Evolutionary conservation across 2,797 vertebrate species (phyloP), one percentile per base, ranked within the genome.

Genomic region (Acanthopagrus latus): DNA sequence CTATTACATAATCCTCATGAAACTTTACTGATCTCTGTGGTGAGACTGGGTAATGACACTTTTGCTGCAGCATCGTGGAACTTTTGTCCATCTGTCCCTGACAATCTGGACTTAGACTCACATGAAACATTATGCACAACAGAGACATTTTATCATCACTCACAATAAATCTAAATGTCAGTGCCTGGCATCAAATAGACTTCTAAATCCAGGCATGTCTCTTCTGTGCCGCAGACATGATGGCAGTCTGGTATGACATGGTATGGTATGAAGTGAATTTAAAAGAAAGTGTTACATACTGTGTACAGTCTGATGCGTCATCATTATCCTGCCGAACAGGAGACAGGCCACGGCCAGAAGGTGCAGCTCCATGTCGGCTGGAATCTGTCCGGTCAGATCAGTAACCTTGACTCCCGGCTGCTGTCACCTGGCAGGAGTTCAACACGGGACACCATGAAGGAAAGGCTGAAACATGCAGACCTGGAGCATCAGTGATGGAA

Each of bases 311-410:
- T 93, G 88, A 11, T 92, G 91, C 33, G 92, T 91, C 25, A 86
- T 78, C 72, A 47, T 51, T 41, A 91, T 73, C 76, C 83, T 92
- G 85, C 88, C 90, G 27, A 93, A 72, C 47, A 94, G 77, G 68
- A 94, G 78, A 50, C 89, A 92, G 76, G 81, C 80, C 33, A 84
- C 47, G 68, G 90, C 67, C 78, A 91, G 27, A 54, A 91, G 75
- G 3, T 90, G 88, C 76, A 84, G 83, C 86, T 92, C 94, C 94
- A 95, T 95, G 75, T n/a, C 60, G 82, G 71, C 0, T 50, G 14
- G 17, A 21, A 14, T 79, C 69, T 13, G 51, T 71, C 85, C 69
- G 79, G 50, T 74, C 57, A 83, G 81, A 52, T 76, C 70, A 71
- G 48, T 76, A 55, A 82, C 72, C 78, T 88, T 83, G 82, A 84